These are phyloP conservation scores for Notothenia rossii DNA, from an alignment of 2,113 vertebrate genomes.

Conservation along the genomic window DNA sequence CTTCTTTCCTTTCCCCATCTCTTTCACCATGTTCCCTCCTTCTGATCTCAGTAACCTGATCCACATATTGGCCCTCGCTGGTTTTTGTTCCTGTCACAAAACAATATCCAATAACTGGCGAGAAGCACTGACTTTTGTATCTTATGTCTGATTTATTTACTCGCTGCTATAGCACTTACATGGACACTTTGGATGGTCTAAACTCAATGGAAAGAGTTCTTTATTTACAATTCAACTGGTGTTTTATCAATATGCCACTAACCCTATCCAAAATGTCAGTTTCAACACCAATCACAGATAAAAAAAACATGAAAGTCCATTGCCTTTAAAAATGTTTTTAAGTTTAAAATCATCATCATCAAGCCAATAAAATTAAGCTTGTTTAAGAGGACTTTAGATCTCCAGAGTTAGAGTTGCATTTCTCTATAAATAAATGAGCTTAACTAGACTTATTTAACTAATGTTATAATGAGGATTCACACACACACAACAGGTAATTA, in stretches of 20 bases:
- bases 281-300: neutral
- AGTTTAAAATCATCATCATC: neutral
- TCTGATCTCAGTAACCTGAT: conserved; percentile 53
- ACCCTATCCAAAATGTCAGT: neutral
- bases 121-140: conserved; percentile 39
- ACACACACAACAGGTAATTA: conserved; percentile 51
- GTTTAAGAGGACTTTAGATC: neutral
- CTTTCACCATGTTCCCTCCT: neutral
- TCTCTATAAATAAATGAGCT: neutral
- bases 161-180: conserved; percentile 4
- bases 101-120: conserved; percentile 21
- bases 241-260: too few relatives aligned
- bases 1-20: conserved; percentile 5
- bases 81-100: conserved; percentile 56
- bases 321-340: neutral
- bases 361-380: too few relatives aligned
- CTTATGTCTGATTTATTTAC: conserved; percentile 46
- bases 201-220: neutral
- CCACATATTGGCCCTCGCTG: conserved; percentile 44
- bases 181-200: neutral
- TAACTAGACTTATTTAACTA: conserved; percentile 5
- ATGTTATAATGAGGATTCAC: conserved; percentile 40
- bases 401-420: neutral
- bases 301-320: neutral
- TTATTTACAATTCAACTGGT: neutral